Evolutionary conservation across 2,113 vertebrate genomes (phyloP).

Genomic region (Tylochromis polylepis): DNA sequence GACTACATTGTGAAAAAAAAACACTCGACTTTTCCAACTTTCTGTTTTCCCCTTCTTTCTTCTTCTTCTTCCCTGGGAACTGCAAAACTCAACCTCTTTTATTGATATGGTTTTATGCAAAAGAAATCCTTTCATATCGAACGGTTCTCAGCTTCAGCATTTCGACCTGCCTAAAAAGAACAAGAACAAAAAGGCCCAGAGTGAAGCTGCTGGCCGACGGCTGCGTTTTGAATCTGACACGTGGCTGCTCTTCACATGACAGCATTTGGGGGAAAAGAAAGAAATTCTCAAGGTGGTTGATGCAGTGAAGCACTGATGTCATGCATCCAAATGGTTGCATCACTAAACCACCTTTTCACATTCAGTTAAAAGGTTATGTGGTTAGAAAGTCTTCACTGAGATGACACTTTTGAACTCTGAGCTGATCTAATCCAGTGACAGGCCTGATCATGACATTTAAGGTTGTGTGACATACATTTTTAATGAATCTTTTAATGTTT

Average conservation of each 20-base stretch:
- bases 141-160: neutral
- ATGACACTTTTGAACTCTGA: neutral
- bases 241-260: neutral
- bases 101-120: rapidly evolving
- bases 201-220: neutral
- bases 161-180: neutral
- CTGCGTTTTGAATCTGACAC: neutral
- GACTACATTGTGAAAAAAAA: neutral
- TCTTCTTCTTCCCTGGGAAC: neutral
- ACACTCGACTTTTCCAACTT: neutral
- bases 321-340: neutral
- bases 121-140: neutral
- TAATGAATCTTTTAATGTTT: neutral
- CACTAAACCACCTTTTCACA: neutral
- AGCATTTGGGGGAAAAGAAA: neutral
- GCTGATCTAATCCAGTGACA: neutral
- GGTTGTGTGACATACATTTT: neutral
- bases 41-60: neutral
- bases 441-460: neutral
- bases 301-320: neutral
- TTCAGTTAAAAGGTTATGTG: neutral
- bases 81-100: neutral
- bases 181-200: neutral
- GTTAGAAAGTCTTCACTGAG: neutral
- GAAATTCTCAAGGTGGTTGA: neutral